Conservation (phyloP, 2,797 vertebrate genomes). For the Lophius americanus region DNA sequence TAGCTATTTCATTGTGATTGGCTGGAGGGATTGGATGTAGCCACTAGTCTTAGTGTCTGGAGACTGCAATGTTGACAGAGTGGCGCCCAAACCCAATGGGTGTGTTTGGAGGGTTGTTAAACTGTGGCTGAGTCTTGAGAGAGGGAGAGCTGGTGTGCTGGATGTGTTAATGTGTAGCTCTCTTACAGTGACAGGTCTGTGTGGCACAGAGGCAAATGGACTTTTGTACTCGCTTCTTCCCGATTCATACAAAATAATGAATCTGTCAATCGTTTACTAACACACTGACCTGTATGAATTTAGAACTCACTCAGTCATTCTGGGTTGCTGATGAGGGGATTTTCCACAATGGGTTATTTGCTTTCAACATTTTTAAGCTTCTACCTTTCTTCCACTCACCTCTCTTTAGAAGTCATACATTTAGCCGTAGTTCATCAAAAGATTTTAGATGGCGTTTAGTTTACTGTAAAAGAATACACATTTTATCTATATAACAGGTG, state of each 20-base stretch:
- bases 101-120: slow-evolving; percentile 80
- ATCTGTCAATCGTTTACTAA: slow-evolving; percentile 68
- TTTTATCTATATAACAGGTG: too few relatives aligned
- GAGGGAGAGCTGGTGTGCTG: slow-evolving; percentile 24
- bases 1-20: slow-evolving; percentile 55
- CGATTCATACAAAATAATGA: slow-evolving; percentile 57
- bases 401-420: not conserved
- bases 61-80: slow-evolving; percentile 77
- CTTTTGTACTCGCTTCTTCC: slow-evolving; percentile 69
- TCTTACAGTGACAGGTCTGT: slow-evolving; percentile 22
- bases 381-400: not conserved
- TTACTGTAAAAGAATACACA: too few relatives aligned
- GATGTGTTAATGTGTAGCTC: slow-evolving; percentile 76
- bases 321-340: not conserved
- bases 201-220: slow-evolving; percentile 53
- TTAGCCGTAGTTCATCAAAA: not conserved
- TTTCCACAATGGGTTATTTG: not conserved
- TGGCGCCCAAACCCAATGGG: slow-evolving; percentile 65
- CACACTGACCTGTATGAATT: slow-evolving; percentile 17
- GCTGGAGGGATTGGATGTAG: slow-evolving; percentile 29
- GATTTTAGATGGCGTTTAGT: too few relatives aligned
- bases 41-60: slow-evolving; percentile 41
- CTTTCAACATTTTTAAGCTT: not conserved
- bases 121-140: slow-evolving; percentile 46
- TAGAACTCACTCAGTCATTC: slow-evolving; percentile 7